phyloP scores from a whole-genome alignment of 1,140 invertebrate species.

The Penaeus japonicus region DNA sequence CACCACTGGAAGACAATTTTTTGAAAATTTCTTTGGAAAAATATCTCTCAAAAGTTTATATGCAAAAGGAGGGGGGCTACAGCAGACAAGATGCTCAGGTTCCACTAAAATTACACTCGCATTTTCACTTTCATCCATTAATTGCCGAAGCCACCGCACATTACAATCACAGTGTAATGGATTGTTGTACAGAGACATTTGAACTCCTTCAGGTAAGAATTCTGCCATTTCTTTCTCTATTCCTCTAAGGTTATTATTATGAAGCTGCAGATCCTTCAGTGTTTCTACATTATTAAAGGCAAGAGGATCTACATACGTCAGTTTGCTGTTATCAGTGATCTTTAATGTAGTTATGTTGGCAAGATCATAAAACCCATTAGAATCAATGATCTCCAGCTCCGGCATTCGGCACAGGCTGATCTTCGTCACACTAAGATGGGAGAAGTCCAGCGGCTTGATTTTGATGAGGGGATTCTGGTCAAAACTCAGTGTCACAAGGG shows the following conservation, averaged over 20 bases:
- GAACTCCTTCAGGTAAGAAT: slow-evolving; percentile 60
- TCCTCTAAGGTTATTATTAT: slow-evolving; percentile 64
- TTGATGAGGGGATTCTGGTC: slow-evolving; percentile 60
- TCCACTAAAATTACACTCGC: slow-evolving; percentile 55
- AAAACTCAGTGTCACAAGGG: slow-evolving; percentile 57
- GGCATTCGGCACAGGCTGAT: slow-evolving; percentile 64
- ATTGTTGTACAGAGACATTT: slow-evolving; percentile 65
- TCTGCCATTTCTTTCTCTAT: slow-evolving; percentile 61
- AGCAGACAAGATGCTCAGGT: slow-evolving; percentile 63
- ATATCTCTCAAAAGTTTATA: slow-evolving; percentile 62
- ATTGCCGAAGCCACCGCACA: slow-evolving; percentile 64
- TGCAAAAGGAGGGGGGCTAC: slow-evolving; percentile 59
- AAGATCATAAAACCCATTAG: slow-evolving; percentile 65
- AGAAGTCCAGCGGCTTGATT: slow-evolving; percentile 63
- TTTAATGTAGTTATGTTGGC: slow-evolving; percentile 62
- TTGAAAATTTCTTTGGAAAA: slow-evolving; percentile 59
- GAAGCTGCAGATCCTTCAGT: slow-evolving; percentile 63
- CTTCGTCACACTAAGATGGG: slow-evolving; percentile 61
- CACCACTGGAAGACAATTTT: slow-evolving; percentile 52
- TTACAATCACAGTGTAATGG: slow-evolving; percentile 68
- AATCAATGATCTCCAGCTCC: slow-evolving; percentile 63
- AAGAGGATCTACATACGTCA: slow-evolving; percentile 64
- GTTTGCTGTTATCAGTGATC: slow-evolving; percentile 64
- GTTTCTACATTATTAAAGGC: slow-evolving; percentile 63
- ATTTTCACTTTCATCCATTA: slow-evolving; percentile 42